phyloP scores from a whole-genome alignment of 2,113 vertebrate species.

The Trichechus manatus region DNA sequence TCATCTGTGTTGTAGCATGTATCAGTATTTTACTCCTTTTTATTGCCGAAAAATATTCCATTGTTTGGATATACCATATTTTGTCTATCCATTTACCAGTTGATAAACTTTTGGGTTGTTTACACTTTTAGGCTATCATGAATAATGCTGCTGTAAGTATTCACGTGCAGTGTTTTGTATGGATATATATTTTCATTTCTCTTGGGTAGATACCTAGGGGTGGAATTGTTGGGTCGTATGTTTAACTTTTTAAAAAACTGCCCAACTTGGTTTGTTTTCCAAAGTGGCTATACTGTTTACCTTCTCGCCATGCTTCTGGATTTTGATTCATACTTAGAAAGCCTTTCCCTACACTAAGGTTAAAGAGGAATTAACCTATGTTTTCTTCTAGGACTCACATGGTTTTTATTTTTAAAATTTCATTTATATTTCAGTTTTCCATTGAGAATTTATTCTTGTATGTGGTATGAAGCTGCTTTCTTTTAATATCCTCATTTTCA shows the following conservation, averaged over 20 bases:
- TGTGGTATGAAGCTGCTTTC: slow-evolving; percentile 17
- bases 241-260: slow-evolving; percentile 41
- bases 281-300: not conserved
- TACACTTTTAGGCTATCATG: no score
- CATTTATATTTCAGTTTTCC: slow-evolving; percentile 35
- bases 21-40: not conserved
- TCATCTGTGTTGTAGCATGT: no score
- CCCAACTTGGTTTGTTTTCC: not conserved
- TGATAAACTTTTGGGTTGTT: slow-evolving; percentile 36
- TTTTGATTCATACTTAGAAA: slow-evolving; percentile 54
- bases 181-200: not conserved
- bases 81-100: not conserved
- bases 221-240: not conserved
- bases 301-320: not conserved
- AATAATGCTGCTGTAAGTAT: no score
- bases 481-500: slow-evolving; percentile 44
- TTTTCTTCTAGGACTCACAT: slow-evolving; percentile 44
- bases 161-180: no score
- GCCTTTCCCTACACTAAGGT: not conserved
- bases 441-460: slow-evolving; percentile 5
- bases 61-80: not conserved
- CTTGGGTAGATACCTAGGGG: not conserved
- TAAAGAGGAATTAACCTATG: slow-evolving; percentile 1
- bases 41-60: not conserved
- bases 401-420: slow-evolving; percentile 41